Evolutionary conservation across 2,888 invertebrate species (phyloP).

Genomic region (Luperina testacea): DNA sequence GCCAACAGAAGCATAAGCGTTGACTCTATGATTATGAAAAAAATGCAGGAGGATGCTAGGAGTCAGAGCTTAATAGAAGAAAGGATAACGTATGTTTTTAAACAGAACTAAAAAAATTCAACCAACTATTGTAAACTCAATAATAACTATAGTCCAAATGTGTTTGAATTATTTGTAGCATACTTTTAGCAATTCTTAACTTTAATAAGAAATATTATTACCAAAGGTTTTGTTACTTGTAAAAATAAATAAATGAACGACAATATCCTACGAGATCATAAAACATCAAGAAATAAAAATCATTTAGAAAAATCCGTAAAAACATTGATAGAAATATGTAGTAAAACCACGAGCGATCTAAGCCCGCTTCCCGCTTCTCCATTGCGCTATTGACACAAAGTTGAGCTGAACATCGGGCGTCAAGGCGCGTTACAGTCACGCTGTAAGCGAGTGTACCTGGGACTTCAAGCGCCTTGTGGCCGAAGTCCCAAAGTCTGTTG

Average conservation of each 20-base stretch:
- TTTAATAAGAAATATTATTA: background rate
- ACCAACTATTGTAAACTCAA: background rate
- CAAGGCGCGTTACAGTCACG: constrained; percentile 80
- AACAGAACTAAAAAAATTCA: background rate
- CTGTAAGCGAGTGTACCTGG: constrained; percentile 64
- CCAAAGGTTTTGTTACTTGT: background rate
- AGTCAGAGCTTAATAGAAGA: background rate
- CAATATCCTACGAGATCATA: background rate
- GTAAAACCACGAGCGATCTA: background rate
- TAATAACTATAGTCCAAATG: background rate
- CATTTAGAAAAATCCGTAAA: too few relatives aligned
- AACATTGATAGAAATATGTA: too few relatives aligned
- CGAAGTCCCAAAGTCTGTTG: constrained; percentile 46
- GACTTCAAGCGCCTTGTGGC: constrained; percentile 55
- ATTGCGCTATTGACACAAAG: constrained; percentile 62
- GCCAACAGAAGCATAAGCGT: background rate
- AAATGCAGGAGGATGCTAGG: background rate
- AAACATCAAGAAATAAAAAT: background rate
- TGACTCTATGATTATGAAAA: background rate
- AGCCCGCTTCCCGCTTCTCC: constrained; percentile 36
- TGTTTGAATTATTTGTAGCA: background rate
- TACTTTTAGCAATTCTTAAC: background rate
- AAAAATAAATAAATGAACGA: background rate
- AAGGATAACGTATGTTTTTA: background rate
- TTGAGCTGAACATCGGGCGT: constrained; percentile 76